A percentile compares a stretch with the other conserved stretches of the same genome.
Conservation (phyloP, 1,140 invertebrate species). For the Episyrphus balteatus region DNA sequence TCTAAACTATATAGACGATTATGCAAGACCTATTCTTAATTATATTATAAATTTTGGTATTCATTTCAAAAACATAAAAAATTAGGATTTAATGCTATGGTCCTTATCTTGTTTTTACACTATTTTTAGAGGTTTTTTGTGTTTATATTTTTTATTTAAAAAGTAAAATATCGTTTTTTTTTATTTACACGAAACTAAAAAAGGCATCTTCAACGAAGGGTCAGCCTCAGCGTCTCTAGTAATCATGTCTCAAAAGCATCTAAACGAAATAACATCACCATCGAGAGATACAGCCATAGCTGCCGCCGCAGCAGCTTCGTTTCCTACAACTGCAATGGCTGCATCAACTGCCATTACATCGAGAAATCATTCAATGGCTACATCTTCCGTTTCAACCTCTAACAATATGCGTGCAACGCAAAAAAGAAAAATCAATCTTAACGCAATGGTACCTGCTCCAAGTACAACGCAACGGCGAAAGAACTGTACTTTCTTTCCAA, state of each 20-base stretch:
- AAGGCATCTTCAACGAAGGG: conserved; percentile 16
- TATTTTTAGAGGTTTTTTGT: no score
- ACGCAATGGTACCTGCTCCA: conserved; percentile 40
- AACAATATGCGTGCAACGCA: conserved; percentile 17
- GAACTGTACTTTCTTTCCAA: conserved; percentile 74
- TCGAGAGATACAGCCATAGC: conserved; percentile 9
- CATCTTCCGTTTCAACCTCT: no score
- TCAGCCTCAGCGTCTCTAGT: conserved; percentile 37
- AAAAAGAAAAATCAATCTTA: conserved; percentile 43
- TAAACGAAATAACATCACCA: conserved; percentile 17
- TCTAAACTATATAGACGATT: no score
- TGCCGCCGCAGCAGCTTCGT: conserved; percentile 6
- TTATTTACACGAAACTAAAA: neutral
- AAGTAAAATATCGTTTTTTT: no score
- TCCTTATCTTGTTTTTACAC: no score
- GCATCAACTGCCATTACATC: neutral
- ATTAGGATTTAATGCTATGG: no score
- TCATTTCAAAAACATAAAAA: no score
- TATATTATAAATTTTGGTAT: no score
- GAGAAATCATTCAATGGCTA: no score
- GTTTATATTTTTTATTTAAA: no score
- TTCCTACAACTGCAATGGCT: neutral
- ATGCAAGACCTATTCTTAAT: no score
- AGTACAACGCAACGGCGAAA: conserved; percentile 41
- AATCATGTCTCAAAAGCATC: conserved; percentile 35